Conservation (phyloP, 2,888 invertebrate genomes). For the Cistogaster globosa region DNA sequence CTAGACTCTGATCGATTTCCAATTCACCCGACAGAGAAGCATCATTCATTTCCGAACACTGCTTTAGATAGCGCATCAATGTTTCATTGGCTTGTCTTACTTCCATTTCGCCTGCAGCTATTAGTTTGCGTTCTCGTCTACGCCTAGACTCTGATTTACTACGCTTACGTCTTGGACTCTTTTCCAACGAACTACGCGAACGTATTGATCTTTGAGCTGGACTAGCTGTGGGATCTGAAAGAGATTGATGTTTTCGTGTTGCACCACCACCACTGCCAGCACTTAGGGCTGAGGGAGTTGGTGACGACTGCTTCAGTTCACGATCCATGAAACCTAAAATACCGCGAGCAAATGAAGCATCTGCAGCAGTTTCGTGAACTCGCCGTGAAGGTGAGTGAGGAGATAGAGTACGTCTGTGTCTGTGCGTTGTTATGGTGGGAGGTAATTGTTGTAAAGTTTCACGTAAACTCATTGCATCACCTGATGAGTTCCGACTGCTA, state of each 20-base stretch:
- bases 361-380: constrained; percentile 75
- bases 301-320: constrained; percentile 81
- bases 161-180: constrained; percentile 83
- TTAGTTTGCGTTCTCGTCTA: constrained; percentile 82
- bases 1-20: constrained; percentile 82
- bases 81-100: constrained; percentile 83
- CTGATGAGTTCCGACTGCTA: constrained; percentile 79
- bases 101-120: constrained; percentile 83
- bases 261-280: constrained; percentile 77
- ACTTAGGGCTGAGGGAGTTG: constrained; percentile 78
- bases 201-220: constrained; percentile 83
- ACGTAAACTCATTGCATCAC: constrained; percentile 81
- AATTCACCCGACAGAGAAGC: constrained; percentile 83
- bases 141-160: constrained; percentile 83
- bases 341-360: constrained; percentile 81
- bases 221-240: constrained; percentile 83
- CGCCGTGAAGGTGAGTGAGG: constrained; percentile 76
- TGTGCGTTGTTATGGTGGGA: constrained; percentile 73
- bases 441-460: constrained; percentile 81
- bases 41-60: constrained; percentile 83
- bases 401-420: constrained; percentile 77
- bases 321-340: constrained; percentile 83
- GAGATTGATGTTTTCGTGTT: constrained; percentile 81
- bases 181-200: constrained; percentile 82
- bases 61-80: constrained; percentile 82